These are phyloP conservation scores for Anoplius nigerrimus DNA, from an alignment of 2,888 invertebrate species.

Conservation along the genomic window DNA sequence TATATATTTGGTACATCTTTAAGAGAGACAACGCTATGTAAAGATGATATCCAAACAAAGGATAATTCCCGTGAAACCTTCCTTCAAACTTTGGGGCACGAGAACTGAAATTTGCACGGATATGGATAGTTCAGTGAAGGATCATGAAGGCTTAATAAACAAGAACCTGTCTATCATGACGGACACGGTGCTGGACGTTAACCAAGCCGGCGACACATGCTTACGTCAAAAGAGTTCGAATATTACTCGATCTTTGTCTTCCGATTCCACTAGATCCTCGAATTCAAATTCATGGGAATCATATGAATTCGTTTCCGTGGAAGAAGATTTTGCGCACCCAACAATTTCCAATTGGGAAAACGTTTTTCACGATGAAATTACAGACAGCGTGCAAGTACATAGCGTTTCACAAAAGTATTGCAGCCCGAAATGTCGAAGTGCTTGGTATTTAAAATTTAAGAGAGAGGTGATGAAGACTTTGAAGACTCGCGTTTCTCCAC, in stretches of 20 bases:
- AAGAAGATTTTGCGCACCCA: slow-evolving; percentile 26
- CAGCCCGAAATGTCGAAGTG: slow-evolving; percentile 27
- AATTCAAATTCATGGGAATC: slow-evolving; percentile 19
- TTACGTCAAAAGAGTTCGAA: neutral
- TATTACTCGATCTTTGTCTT: neutral
- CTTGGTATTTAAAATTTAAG: slow-evolving; percentile 58
- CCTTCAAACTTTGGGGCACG: neutral
- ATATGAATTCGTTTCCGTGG: slow-evolving; percentile 21
- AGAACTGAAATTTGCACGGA: neutral
- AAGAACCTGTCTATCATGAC: slow-evolving; percentile 53
- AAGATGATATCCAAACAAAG: no score
- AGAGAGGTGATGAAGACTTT: slow-evolving; percentile 54
- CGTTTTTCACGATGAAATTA: slow-evolving; percentile 28
- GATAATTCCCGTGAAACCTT: neutral
- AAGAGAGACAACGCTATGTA: no score
- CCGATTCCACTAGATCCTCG: slow-evolving; percentile 13
- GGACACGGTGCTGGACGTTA: slow-evolving; percentile 27
- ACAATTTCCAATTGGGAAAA: slow-evolving; percentile 19
- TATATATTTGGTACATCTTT: no score
- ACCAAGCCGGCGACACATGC: neutral
- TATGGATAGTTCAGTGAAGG: no score
- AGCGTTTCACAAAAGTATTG: slow-evolving; percentile 36
- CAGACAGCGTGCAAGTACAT: slow-evolving; percentile 30
- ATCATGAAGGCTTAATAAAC: slow-evolving; percentile 25
- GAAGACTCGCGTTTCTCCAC: slow-evolving; percentile 56